Conservation (phyloP, 2,888 invertebrate genomes). For the Euphydryas editha region DNA sequence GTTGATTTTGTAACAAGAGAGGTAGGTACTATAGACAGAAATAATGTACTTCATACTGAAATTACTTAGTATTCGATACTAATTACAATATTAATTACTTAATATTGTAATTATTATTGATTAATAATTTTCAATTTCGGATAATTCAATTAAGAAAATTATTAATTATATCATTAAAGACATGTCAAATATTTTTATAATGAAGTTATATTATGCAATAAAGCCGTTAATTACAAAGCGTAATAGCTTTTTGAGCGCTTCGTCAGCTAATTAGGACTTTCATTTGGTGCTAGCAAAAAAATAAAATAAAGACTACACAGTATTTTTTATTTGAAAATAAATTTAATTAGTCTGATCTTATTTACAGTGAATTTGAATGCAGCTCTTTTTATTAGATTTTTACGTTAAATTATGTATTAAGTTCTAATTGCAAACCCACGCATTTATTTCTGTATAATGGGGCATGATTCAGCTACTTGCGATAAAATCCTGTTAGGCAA, state of each 20-base stretch:
- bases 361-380: not conserved
- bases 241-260: not conserved
- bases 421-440: not conserved
- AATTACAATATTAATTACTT: too few relatives aligned
- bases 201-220: not conserved
- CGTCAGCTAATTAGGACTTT: conserved; percentile 16
- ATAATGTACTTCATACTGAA: too few relatives aligned
- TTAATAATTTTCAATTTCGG: too few relatives aligned
- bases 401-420: not conserved
- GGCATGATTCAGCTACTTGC: too few relatives aligned
- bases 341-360: not conserved
- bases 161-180: not conserved
- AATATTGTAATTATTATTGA: too few relatives aligned
- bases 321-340: not conserved
- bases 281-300: conserved; percentile 11
- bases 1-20: too few relatives aligned
- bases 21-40: too few relatives aligned
- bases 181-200: not conserved
- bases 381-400: not conserved
- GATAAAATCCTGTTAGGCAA: too few relatives aligned
- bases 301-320: not conserved
- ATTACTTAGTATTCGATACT: too few relatives aligned
- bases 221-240: not conserved
- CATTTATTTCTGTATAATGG: too few relatives aligned
- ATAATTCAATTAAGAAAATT: too few relatives aligned